Evolutionary conservation across 1,140 invertebrate genomes (phyloP).

Genomic region (Calliphora vicina): DNA sequence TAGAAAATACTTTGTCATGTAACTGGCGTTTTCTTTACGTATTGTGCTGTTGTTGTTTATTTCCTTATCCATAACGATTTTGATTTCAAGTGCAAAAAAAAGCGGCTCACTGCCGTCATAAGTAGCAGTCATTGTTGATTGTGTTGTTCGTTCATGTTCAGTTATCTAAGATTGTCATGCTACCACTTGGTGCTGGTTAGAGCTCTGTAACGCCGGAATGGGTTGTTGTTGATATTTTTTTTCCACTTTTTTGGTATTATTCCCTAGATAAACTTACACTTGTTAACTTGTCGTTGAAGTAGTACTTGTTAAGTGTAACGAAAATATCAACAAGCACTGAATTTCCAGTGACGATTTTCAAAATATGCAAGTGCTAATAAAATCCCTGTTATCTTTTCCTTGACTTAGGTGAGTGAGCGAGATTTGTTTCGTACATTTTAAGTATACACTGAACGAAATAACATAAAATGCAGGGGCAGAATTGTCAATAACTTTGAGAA

Average conservation of each 20-base stretch:
- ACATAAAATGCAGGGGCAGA: too few relatives aligned
- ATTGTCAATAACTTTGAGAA: too few relatives aligned
- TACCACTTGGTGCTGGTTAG: not conserved
- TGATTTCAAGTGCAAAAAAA: conserved; percentile 2
- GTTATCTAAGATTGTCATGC: conserved; percentile 13
- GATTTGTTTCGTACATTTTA: too few relatives aligned
- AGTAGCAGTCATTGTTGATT: not conserved
- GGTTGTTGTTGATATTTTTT: not conserved
- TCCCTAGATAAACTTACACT: not conserved
- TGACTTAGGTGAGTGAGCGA: too few relatives aligned
- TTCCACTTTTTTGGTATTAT: not conserved
- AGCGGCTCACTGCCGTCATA: not conserved
- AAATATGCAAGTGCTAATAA: too few relatives aligned
- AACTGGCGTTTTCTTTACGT: not conserved
- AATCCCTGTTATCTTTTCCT: not conserved
- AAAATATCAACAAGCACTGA: not conserved
- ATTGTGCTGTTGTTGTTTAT: not conserved
- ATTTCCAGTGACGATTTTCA: not conserved
- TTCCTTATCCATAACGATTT: not conserved
- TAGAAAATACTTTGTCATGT: not conserved
- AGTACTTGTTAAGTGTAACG: not conserved
- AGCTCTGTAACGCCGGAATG: too few relatives aligned
- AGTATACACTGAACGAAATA: too few relatives aligned
- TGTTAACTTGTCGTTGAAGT: not conserved
- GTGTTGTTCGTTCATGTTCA: not conserved